A percentile compares a stretch with the other conserved stretches of the same genome.
Evolutionary conservation across 2,113 vertebrate species (phyloP).

Genomic region (Myrmecobius fasciatus): DNA sequence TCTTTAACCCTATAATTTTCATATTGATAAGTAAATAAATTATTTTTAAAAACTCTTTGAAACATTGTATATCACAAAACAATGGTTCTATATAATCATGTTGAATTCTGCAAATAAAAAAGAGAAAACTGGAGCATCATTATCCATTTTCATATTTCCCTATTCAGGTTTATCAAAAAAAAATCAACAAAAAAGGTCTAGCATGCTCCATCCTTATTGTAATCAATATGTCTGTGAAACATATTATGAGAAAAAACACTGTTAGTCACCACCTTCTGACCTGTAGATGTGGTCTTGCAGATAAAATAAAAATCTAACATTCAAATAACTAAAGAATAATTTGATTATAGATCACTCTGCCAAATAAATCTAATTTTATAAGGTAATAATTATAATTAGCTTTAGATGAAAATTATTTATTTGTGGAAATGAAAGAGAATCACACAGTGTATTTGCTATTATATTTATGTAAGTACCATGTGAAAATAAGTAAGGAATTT

Average conservation of each 20-base stretch:
- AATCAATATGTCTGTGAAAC: background rate
- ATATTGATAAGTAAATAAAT: conserved; percentile 13
- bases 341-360: background rate
- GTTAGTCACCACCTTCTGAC: conserved; percentile 34
- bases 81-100: conserved; percentile 41
- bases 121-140: conserved; percentile 23
- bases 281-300: background rate
- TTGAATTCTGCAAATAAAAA: conserved; percentile 51
- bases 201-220: conserved; percentile 26
- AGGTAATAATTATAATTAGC: background rate
- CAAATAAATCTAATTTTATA: background rate
- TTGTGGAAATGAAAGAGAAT: background rate
- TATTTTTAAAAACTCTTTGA: conserved; percentile 49
- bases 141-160: conserved; percentile 20
- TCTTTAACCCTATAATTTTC: background rate
- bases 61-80: conserved; percentile 9
- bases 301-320: background rate
- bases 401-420: background rate
- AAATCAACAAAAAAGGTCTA: conserved; percentile 31
- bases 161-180: conserved; percentile 18
- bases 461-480: background rate
- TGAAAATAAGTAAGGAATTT: background rate
- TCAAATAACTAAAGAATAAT: conserved; percentile 23
- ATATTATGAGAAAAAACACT: conserved; percentile 36
- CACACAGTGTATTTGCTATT: background rate